Evolutionary conservation across 2,888 invertebrate genomes (phyloP).

Genomic region (Drosophila imparisetae): DNA sequence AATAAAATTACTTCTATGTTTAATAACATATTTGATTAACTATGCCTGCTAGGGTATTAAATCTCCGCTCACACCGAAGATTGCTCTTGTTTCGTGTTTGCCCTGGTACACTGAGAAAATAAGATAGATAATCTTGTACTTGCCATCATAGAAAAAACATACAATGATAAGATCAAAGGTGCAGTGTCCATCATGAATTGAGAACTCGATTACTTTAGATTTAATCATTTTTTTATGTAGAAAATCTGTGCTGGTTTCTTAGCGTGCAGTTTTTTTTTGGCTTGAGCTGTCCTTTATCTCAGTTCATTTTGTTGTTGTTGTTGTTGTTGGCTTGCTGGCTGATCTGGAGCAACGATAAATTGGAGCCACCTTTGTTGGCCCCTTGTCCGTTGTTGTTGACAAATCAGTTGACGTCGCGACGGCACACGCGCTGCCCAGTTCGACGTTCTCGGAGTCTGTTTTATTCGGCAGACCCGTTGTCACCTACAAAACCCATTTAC

Average conservation of each 20-base stretch:
- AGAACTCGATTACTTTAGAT: background rate
- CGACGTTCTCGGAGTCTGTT: constrained; percentile 9
- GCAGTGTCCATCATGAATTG: background rate
- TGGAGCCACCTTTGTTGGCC: constrained; percentile 70
- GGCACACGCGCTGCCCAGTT: constrained; percentile 69
- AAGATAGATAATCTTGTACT: background rate
- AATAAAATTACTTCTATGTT: background rate
- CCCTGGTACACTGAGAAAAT: background rate
- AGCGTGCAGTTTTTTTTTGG: constrained; percentile 7
- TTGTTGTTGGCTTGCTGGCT: constrained; percentile 58
- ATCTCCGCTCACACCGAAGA: background rate
- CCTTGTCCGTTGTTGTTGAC: constrained; percentile 57
- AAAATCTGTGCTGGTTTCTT: background rate
- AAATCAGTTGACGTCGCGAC: constrained; percentile 70
- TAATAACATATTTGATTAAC: background rate
- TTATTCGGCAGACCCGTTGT: constrained; percentile 64
- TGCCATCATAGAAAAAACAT: background rate
- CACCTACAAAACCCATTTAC: constrained; percentile 74
- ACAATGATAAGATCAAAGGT: background rate
- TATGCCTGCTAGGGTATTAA: constrained; percentile 3
- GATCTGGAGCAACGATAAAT: constrained; percentile 78
- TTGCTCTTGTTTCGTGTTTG: constrained; percentile 1
- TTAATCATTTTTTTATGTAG: background rate
- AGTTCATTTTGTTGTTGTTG: constrained; percentile 31
- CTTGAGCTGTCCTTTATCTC: constrained; percentile 46